Percentiles rank a stretch among this genome's conserved stretches.
phyloP scores from a whole-genome alignment of 1,140 invertebrate species.

The Odontomachus brunneus region DNA sequence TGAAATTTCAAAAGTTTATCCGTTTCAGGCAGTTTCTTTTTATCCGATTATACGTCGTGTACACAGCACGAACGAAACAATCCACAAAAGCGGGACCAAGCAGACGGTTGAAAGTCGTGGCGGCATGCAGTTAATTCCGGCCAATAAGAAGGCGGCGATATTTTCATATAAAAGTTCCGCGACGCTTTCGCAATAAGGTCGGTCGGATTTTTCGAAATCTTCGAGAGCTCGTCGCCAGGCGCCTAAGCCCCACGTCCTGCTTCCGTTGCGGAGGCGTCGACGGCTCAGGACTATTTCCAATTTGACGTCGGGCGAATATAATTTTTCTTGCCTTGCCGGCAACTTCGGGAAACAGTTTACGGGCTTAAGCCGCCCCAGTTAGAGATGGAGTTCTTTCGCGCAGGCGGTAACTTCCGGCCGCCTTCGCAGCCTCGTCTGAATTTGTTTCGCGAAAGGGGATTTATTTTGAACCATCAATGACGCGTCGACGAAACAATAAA shows the following conservation, averaged over 20 bases:
- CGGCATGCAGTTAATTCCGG: conserved; percentile 36
- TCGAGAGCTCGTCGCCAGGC: conserved; percentile 26
- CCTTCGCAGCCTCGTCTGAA: conserved; percentile 26
- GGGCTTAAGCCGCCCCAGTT: conserved; percentile 53
- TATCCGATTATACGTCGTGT: background rate
- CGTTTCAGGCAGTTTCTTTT: too few species aligned
- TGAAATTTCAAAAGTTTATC: too few species aligned
- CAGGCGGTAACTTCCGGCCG: conserved; percentile 47
- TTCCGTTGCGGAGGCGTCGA: conserved; percentile 39
- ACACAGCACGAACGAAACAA: background rate
- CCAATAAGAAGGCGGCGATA: conserved; percentile 42
- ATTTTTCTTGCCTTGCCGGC: conserved; percentile 55
- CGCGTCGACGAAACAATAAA: background rate
- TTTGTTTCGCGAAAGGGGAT: conserved; percentile 29
- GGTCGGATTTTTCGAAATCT: conserved; percentile 49
- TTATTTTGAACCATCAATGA: conserved; percentile 11
- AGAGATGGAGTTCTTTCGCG: conserved; percentile 53
- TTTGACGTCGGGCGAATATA: conserved; percentile 58
- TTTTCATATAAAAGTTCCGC: conserved; percentile 60
- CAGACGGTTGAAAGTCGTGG: conserved; percentile 13
- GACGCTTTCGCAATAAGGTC: conserved; percentile 46
- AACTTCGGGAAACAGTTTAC: conserved; percentile 55
- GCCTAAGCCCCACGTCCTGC: conserved; percentile 7
- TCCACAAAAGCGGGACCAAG: conserved; percentile 10
- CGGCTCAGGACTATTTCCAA: conserved; percentile 55